Percentiles rank a stretch among this genome's conserved stretches.
phyloP scores from a whole-genome alignment of 2,113 vertebrate species.

The Zootoca vivipara region DNA sequence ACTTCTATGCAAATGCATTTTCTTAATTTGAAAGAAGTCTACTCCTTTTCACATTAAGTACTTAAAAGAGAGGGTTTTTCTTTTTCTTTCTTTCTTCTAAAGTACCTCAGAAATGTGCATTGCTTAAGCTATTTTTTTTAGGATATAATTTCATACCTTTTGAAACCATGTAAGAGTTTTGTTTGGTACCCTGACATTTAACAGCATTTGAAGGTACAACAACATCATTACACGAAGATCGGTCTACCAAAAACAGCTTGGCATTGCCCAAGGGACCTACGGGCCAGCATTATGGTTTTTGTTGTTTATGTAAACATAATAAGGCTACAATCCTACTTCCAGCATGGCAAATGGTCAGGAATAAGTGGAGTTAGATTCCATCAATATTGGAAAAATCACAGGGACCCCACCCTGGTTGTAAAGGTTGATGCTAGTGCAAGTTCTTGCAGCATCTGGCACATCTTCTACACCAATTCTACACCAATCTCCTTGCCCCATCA shows the following conservation, averaged over 20 bases:
- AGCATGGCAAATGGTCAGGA: no score
- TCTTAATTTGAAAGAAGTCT: neutral
- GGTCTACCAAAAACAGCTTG: conserved; percentile 46
- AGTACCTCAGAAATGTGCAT: neutral
- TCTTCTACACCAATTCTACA: neutral
- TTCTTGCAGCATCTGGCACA: neutral
- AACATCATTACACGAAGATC: conserved; percentile 58
- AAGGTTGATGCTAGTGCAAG: no score
- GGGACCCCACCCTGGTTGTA: no score
- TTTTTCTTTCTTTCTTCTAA: neutral
- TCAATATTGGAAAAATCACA: no score
- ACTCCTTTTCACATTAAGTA: neutral
- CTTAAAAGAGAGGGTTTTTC: neutral
- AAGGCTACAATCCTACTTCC: neutral
- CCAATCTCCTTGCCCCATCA: neutral
- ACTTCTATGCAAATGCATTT: neutral
- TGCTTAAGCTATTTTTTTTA: neutral
- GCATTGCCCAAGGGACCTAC: no score
- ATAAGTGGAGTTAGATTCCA: no score
- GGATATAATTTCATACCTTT: neutral
- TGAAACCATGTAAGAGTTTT: conserved; percentile 2
- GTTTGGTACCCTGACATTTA: conserved; percentile 43
- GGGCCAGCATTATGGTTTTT: no score
- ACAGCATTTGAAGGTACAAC: conserved; percentile 54
- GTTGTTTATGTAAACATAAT: no score